Base-by-base conservation (phyloP, 2,113 vertebrate genomes). In the Atherinomorus stipes region DNA sequence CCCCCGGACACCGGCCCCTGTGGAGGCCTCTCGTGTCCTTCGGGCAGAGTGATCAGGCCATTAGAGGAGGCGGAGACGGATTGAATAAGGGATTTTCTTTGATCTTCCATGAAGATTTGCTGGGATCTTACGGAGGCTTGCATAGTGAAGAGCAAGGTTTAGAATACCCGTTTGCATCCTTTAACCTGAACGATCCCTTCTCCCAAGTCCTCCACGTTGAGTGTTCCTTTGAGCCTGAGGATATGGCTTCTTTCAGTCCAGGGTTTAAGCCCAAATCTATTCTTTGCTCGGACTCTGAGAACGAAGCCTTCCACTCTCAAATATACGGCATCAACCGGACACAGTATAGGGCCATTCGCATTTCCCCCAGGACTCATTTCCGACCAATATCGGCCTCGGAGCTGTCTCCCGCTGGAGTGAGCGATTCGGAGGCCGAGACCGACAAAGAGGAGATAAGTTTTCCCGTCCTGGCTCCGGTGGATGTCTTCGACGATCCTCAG, bases 91-190 rank as follows among this genome's bases (percentile, higher is more conserved):
- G 97, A 51, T 98, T 98, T 94, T 99, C 97, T 89, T 96, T 99
- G 86, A 97, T 99, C 95, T 98, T 99, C 96, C 97, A 95, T 96
- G 98, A 99, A 97, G 97, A 99, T 96, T 95, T 99, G 90, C 90
- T 99, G 44, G 97, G 96, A 90, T 95, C 97, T 80, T 98, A 95
- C 82, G 92, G 96, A 87, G 95, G 96, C 89, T 96, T 98, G 91
- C 95, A 92, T 81, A 90, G 94, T 21, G 96, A 99, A 89, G 96
- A 99, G 74, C 95, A 96, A 61, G 95, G 95, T 71, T 93, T 98
- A 64, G 96, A 97, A 61, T 99, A 97, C 74, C 95, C 97, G 4
- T 98, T 99, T 77, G 95, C 98, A 78, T 97, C 98, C 91, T 97
- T 99, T 90, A 97, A 97, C 91, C 90, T 99, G 85, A 97, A 95